Evolutionary conservation across 1,140 invertebrate species (phyloP), one percentile per base, ranked within the genome.

Genomic region (Plectus sambesii): DNA sequence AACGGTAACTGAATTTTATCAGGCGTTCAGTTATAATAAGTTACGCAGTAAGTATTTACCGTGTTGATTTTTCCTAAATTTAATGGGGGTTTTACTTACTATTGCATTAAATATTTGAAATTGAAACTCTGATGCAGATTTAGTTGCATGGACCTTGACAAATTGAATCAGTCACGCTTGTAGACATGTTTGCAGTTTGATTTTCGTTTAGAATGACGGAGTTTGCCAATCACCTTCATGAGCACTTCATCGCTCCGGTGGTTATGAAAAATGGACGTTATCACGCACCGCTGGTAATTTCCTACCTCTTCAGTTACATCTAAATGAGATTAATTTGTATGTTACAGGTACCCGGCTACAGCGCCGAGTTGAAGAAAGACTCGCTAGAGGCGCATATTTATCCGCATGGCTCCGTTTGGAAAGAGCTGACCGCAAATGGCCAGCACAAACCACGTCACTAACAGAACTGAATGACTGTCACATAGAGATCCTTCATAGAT

Each of bases 141-240:
- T 33, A 33, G 12, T 33, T 12, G 12, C 30, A 12, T 12, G 17
- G 30, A 33, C 12, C 12, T 33, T 33, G 17, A 17, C 12, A 17
- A 12, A 12, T 33, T 12, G 17, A 33, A 33, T 12, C 30, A 12
- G 30, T 33, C 17, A 17, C 12, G 30, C 12, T 12, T 33, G 12
- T 33, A 12, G 12, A 12, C 30, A 12, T 33, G 17, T 12, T 17
- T 33, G 30, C 17, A 33, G 12, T 35, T 42, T 37, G 25, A 26
- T 33, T 35, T n/a, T 47, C 39, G 55, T 57, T n/a, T 45, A 72
- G 84, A 50, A 75, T 85, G 59, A 79, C 85, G 35, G 87, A 92
- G 69, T 88, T 81, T 66, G 82, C 87, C 1, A 83, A 87, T 66
- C 85, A 89, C 63, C 80, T 89, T 55, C 84, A 87, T 60, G 82